Percentiles rank a stretch among this genome's conserved stretches.
phyloP scores from a whole-genome alignment of 1,140 invertebrate genomes.

The Brachionus koreanus region DNA sequence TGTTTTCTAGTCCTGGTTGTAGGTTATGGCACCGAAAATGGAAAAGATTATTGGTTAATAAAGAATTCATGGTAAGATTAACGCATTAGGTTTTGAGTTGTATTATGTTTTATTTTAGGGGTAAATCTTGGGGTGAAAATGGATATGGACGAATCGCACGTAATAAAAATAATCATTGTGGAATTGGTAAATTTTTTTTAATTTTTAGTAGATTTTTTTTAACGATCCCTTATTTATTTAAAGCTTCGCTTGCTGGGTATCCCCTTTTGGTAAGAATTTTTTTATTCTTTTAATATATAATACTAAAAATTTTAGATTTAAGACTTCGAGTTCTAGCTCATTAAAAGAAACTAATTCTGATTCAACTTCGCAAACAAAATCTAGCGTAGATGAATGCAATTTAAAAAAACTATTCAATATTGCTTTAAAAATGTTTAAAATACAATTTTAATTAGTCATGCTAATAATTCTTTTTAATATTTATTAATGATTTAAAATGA shows the following conservation, averaged over 20 bases:
- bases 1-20: conserved; percentile 61
- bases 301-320: not conserved
- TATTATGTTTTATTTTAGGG: conserved; percentile 62
- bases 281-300: not conserved
- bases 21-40: conserved; percentile 77
- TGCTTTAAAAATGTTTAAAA: not conserved
- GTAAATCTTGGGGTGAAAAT: conserved; percentile 71
- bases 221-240: not conserved
- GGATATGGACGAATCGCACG: conserved; percentile 85
- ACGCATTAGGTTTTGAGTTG: not conserved
- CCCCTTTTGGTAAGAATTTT: conserved; percentile 22
- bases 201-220: not conserved
- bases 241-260: conserved; percentile 39
- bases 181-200: conserved; percentile 67
- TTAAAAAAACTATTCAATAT: not conserved
- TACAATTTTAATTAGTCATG: not conserved
- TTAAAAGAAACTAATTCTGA: not conserved
- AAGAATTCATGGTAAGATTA: conserved; percentile 40
- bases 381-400: not conserved
- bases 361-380: not conserved
- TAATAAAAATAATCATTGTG: conserved; percentile 79
- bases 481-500: no score
- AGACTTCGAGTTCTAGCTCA: not conserved
- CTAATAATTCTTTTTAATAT: no score
- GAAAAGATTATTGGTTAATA: conserved; percentile 63